Evolutionary conservation across 2,797 vertebrate genomes (phyloP), one percentile per base, ranked within the genome.

Genomic region (Centroberyx gerrardi): DNA sequence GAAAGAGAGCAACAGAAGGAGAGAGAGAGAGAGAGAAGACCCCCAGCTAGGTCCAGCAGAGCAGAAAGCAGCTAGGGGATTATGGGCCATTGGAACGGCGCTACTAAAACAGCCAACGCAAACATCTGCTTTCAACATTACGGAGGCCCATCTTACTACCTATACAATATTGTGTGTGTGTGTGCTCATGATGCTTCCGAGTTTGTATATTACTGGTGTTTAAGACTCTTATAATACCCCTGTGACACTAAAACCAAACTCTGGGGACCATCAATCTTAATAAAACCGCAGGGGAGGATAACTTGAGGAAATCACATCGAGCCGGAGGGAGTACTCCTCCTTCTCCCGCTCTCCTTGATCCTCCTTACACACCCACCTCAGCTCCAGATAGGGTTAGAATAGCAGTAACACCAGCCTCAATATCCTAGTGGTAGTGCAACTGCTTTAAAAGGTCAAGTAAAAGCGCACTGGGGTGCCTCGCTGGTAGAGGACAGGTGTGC

Each of bases 51-150:
- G 76, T 42, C 58, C 60, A 76, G 74, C 74, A 71, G 65, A 80
- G 81, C 72, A 89, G 81, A 88, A 78, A 87, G 51, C 12, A 78
- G 72, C 63, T 73, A 1, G 75, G 68, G 76, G 76, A 86, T 76
- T 27, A 52, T 31, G 76, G 76, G 76, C 81, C 82, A 76, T 29
- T 83, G 81, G 51, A 90, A 82, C 81, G 87, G 84, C 83, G 83
- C 61, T 42, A 59, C 58, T 62, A 49, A 73, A 71, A 64, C 53
- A 87, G 88, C 87, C 85, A 92, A 90, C 76, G 75, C 64, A 87
- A 90, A 93, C 91, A 95, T 94, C 93, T 94, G 93, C 85, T 88
- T 87, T 90, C 71, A 79, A 73, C 93, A 93, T 95, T 86, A 90
- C 62, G 2, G 62, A 83, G 81, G 82, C 80, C 85, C 74, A 68